Evolutionary conservation across 2,888 invertebrate species (phyloP).

Genomic region (Callyntrura guangdongensis): DNA sequence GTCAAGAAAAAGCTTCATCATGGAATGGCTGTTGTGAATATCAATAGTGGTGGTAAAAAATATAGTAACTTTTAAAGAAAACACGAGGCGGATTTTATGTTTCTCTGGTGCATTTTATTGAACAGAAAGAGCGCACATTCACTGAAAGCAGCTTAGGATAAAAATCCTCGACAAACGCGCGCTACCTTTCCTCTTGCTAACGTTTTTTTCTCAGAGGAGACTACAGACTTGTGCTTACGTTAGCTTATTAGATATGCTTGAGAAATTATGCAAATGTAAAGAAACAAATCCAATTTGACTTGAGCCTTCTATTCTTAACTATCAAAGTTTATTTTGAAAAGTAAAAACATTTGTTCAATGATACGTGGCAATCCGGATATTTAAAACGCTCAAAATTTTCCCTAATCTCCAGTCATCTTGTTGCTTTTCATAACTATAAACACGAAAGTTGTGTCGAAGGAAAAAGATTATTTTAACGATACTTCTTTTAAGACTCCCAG

Average conservation of each 20-base stretch:
- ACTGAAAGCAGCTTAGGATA: background rate
- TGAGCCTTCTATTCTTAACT: background rate
- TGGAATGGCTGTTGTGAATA: slow-evolving; percentile 18
- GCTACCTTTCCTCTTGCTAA: background rate
- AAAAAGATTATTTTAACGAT: slow-evolving; percentile 33
- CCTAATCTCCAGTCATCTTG: background rate
- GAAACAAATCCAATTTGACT: background rate
- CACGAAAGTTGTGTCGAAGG: background rate
- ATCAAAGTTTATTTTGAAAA: background rate
- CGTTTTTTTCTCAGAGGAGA: background rate
- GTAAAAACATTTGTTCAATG: slow-evolving; percentile 8
- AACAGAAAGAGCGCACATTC: background rate
- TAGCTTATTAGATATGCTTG: background rate
- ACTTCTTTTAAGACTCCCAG: background rate
- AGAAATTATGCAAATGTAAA: slow-evolving; percentile 2
- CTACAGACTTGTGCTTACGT: background rate
- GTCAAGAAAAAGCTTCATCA: background rate
- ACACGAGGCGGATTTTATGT: background rate
- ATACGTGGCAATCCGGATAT: background rate
- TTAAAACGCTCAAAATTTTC: background rate
- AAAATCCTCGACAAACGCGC: background rate
- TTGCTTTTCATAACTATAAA: slow-evolving; percentile 6
- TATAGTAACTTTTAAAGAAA: slow-evolving; percentile 17
- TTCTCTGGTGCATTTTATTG: background rate
- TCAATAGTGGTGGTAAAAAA: slow-evolving; percentile 5